These are phyloP conservation scores for Sardina pilchardus DNA, from an alignment of 2,113 vertebrate species.

Conservation along the genomic window DNA sequence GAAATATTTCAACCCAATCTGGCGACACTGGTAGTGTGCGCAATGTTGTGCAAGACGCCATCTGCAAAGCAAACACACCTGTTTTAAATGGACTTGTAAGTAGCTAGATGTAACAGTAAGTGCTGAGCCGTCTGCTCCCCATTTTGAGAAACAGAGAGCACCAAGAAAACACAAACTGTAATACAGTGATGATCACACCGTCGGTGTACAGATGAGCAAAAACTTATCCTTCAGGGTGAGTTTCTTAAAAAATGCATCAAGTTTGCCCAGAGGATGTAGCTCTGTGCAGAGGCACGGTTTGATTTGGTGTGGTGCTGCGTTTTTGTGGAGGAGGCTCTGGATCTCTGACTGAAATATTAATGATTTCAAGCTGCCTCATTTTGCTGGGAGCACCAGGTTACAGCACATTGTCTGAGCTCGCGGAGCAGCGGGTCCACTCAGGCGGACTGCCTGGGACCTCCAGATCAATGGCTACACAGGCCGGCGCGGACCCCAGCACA, in stretches of 20 bases:
- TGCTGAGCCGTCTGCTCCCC: too few relatives aligned
- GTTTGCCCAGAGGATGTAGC: not conserved
- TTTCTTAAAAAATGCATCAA: not conserved
- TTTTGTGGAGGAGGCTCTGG: conserved; percentile 27
- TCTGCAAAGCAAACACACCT: too few relatives aligned
- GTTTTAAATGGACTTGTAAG: too few relatives aligned
- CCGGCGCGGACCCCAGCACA: not conserved
- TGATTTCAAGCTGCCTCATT: not conserved
- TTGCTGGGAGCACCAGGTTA: not conserved
- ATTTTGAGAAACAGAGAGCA: not conserved
- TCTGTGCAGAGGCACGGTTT: not conserved
- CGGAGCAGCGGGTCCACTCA: not conserved
- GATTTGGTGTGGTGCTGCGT: not conserved
- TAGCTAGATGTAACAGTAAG: too few relatives aligned
- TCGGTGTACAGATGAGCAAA: not conserved
- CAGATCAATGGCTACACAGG: not conserved
- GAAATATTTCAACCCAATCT: too few relatives aligned
- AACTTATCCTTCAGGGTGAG: not conserved
- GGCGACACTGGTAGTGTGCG: too few relatives aligned
- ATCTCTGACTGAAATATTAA: conserved; percentile 29
- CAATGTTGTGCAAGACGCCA: too few relatives aligned
- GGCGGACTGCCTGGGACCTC: not conserved
- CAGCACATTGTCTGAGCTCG: not conserved
- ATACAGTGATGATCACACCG: not conserved
- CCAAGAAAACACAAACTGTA: not conserved